Evolutionary conservation across 2,797 vertebrate species (phyloP).

Genomic region (Esox lucius): DNA sequence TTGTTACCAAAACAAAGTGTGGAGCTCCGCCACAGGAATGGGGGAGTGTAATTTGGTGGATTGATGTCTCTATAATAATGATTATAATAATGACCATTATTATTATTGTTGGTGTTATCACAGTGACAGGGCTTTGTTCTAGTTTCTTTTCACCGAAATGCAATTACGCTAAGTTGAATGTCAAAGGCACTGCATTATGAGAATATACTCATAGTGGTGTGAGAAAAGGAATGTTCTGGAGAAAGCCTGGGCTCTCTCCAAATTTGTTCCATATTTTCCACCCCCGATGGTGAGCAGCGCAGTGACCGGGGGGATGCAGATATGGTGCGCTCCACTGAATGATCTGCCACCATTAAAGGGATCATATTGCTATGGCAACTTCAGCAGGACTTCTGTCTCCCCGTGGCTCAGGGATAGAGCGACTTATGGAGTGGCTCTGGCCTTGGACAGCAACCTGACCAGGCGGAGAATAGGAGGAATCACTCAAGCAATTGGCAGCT

Average conservation of each 20-base stretch:
- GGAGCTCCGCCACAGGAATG: constrained; percentile 41
- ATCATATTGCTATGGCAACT: constrained; percentile 59
- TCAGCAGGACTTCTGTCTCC: constrained; percentile 50
- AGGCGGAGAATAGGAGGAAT: constrained; percentile 23
- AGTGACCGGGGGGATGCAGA: not conserved
- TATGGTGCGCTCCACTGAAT: constrained; percentile 15
- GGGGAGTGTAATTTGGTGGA: constrained; percentile 44
- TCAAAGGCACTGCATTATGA: constrained; percentile 15
- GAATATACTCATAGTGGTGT: not conserved
- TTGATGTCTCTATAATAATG: constrained; percentile 52
- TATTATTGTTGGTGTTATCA: constrained; percentile 47
- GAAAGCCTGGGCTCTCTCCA: not conserved
- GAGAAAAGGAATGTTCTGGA: not conserved
- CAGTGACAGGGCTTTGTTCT: constrained; percentile 44
- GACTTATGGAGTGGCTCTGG: constrained; percentile 33
- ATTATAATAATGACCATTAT: constrained; percentile 38
- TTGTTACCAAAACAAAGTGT: constrained; percentile 60
- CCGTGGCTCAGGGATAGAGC: constrained; percentile 45
- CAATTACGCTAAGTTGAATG: constrained; percentile 34
- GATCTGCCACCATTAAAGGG: constrained; percentile 56
- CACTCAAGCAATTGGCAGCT: constrained; percentile 6
- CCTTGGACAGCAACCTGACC: not conserved
- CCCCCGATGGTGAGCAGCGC: constrained; percentile 14
- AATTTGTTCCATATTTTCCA: constrained; percentile 14
- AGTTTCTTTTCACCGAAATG: constrained; percentile 36